Base-by-base conservation (phyloP, 2,113 vertebrate genomes). In the Gobius niger region DNA sequence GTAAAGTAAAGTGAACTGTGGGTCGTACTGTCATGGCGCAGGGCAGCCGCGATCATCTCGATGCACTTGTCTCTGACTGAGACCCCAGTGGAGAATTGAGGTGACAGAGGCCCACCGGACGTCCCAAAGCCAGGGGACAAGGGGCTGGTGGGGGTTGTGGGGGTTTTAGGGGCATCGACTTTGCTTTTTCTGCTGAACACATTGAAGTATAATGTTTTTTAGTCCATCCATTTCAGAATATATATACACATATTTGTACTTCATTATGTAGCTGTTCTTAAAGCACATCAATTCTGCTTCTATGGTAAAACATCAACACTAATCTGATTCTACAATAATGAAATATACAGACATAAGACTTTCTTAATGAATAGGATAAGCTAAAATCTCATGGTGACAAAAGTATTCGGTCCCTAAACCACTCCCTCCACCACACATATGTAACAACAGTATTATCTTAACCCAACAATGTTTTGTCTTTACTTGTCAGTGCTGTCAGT, bases 21-120 rank as follows among this genome's bases (percentile, higher is more conserved):
- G 44, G 68, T 18, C 93, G 91, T 89, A 99, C 98, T 93, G 0
- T 96, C 95, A 24, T 94, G 92, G 72, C 93, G 94, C 77, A 99
- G 91, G 0, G 96, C 96, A 0, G 94, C 95, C 0, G 94, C 80
- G 76, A 99, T 84, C 96, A 98, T 95, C 92, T 96, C 96, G 0
- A 98, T 92, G 87, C 98, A 99, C 77, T 99, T 99, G 91, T 99
- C 96, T 77, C 98, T 87, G 77, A 99, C 81, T 0, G 95, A 93
- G 77, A 95, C 94, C 51, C 98, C 96, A 0, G 96, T 99, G 46
- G 94, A 83, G 5, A 96, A 93, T 75, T 92, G 93, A 51, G 95
- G 87, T 0, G 94, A 78, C 54, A 93, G 76, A 0, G 90, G 81
- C n/a, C 86, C 91, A 24, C 88, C 86, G 59, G 91, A 3, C 83